These are phyloP conservation scores for Aviceda subcristata DNA, from an alignment of 2,113 vertebrate species.

Conservation along the genomic window DNA sequence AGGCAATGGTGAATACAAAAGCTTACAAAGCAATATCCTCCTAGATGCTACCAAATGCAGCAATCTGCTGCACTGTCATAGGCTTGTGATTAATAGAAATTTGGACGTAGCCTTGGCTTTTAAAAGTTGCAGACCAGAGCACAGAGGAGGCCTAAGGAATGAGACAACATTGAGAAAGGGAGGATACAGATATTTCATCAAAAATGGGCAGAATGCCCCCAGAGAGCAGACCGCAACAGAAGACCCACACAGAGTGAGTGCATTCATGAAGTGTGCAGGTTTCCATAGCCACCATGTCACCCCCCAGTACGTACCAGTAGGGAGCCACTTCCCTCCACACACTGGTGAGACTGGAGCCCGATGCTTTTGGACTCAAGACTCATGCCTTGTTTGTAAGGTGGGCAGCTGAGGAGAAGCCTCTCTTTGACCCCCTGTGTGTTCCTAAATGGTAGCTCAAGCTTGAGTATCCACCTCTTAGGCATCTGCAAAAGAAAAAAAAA, in stretches of 20 bases:
- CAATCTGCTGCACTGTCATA: background rate
- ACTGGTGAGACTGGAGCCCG: background rate
- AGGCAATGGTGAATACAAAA: background rate
- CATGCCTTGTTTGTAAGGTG: rapidly evolving
- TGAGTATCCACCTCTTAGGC: background rate
- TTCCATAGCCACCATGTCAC: background rate
- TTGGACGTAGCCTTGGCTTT: background rate
- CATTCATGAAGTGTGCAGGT: rapidly evolving
- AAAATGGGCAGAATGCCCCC: background rate
- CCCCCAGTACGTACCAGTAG: rapidly evolving
- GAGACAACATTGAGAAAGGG: background rate
- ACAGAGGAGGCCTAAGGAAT: background rate
- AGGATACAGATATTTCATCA: background rate
- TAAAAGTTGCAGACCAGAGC: background rate
- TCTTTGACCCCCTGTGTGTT: background rate
- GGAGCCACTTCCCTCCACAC: background rate
- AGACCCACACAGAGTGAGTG: background rate
- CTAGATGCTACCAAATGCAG: background rate
- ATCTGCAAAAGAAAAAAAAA: background rate
- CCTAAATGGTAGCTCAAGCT: background rate
- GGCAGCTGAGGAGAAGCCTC: background rate
- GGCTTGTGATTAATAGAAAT: background rate
- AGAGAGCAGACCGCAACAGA: background rate
- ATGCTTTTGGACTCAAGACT: background rate
- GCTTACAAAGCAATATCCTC: background rate